These are phyloP conservation scores for Panagrolaimus sp. DNA, from an alignment of 1,140 invertebrate genomes.

Conservation along the genomic window DNA sequence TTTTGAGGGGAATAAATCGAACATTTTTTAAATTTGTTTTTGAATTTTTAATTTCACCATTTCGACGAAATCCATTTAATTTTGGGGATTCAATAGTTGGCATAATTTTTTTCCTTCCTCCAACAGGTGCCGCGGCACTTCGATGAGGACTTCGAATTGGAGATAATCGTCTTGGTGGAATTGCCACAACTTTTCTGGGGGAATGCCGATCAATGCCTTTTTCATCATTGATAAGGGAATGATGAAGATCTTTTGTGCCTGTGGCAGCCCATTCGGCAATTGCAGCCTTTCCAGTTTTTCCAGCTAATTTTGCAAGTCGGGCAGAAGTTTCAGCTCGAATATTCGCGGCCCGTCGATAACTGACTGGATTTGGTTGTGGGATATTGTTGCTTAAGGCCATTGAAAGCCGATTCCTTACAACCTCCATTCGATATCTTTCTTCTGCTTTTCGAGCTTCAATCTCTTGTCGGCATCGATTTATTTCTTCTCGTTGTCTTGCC, in stretches of 20 bases:
- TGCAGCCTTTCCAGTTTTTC: background rate
- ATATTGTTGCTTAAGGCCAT: constrained; percentile 5
- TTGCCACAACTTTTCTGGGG: background rate
- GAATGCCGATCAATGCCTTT: background rate
- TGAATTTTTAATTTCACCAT: background rate
- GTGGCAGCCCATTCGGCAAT: constrained; percentile 5
- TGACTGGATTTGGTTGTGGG: background rate
- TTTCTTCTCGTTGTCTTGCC: constrained; percentile 23
- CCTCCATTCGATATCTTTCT: constrained; percentile 23
- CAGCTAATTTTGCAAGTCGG: background rate
- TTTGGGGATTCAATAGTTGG: no score
- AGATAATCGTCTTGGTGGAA: background rate
- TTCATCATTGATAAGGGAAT: background rate
- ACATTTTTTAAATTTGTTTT: constrained; percentile 10
- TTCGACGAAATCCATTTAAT: no score
- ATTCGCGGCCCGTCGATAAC: background rate
- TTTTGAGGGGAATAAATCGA: background rate
- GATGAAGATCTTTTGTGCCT: no score
- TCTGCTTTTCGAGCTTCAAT: constrained; percentile 22
- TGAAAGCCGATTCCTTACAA: constrained; percentile 22
- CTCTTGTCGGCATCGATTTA: constrained; percentile 16
- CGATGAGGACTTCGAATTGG: background rate
- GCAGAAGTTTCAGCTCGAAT: constrained; percentile 12
- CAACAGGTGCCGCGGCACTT: no score
- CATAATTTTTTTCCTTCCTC: no score